phyloP scores from a whole-genome alignment of 2,888 invertebrate genomes.

The Apotomis turbidana region DNA sequence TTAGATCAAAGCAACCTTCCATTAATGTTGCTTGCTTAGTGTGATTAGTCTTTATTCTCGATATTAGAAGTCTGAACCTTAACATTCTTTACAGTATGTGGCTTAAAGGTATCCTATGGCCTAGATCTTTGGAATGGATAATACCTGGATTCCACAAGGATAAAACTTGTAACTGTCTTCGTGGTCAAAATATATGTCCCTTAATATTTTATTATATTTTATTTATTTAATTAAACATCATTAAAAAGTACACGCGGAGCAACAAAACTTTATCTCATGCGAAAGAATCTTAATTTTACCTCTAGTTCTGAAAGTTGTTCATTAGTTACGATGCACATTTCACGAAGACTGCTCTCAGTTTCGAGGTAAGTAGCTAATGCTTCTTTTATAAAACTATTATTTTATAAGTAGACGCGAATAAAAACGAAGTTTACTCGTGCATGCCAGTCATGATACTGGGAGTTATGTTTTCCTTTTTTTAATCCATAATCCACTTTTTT shows the following conservation, averaged over 20 bases:
- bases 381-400: not conserved
- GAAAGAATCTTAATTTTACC: conserved; percentile 19
- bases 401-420: not conserved
- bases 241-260: not conserved
- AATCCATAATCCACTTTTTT: not conserved
- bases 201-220: too few species aligned
- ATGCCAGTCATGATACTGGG: not conserved
- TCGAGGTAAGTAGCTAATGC: not conserved
- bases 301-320: conserved; percentile 13
- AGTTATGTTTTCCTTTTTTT: not conserved
- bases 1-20: too few species aligned
- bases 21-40: too few species aligned
- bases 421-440: not conserved
- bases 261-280: conserved; percentile 12
- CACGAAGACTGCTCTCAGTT: conserved; percentile 4
- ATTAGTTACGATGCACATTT: conserved; percentile 3
- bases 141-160: too few species aligned
- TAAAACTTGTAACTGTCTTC: too few species aligned
- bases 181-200: too few species aligned
- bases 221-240: too few species aligned
- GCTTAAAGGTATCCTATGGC: too few species aligned
- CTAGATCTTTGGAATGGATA: too few species aligned
- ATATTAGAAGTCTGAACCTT: too few species aligned
- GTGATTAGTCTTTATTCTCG: too few species aligned
- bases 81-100: too few species aligned